Conservation (phyloP, 1,140 invertebrate genomes). For the Cyphomyrmex costatus region DNA sequence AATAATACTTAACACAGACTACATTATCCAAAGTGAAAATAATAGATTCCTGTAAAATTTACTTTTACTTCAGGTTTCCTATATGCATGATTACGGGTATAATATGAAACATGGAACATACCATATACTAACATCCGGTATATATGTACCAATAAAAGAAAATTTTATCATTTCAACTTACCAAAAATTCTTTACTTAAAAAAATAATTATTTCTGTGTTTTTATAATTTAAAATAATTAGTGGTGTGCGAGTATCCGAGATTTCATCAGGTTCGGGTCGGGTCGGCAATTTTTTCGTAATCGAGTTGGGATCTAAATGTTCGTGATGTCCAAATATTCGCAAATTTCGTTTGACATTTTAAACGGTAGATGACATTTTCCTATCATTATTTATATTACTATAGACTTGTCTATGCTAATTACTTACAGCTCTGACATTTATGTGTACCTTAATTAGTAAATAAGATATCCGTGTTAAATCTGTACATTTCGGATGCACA, state of each 20-base stretch:
- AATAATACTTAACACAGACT: background rate
- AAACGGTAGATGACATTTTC: too few relatives aligned
- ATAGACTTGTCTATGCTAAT: too few relatives aligned
- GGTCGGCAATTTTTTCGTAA: too few relatives aligned
- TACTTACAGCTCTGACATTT: too few relatives aligned
- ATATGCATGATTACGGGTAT: background rate
- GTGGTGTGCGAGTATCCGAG: too few relatives aligned
- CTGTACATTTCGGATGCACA: background rate
- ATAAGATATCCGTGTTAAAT: background rate
- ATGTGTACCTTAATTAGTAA: too few relatives aligned
- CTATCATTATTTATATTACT: too few relatives aligned
- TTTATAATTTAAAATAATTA: background rate
- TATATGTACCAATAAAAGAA: background rate
- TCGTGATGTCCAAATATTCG: too few relatives aligned
- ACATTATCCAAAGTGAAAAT: conserved; percentile 10
- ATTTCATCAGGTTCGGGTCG: too few relatives aligned
- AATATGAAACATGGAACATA: background rate
- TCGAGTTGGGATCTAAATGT: too few relatives aligned
- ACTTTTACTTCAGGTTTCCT: background rate
- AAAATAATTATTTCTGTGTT: background rate
- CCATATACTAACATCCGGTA: conserved; percentile 4
- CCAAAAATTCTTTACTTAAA: background rate
- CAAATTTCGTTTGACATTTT: too few relatives aligned
- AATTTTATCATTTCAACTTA: background rate
- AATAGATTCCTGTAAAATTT: background rate